phyloP scores from a whole-genome alignment of 2,888 invertebrate genomes.

The Hirudinaria manillensis region DNA sequence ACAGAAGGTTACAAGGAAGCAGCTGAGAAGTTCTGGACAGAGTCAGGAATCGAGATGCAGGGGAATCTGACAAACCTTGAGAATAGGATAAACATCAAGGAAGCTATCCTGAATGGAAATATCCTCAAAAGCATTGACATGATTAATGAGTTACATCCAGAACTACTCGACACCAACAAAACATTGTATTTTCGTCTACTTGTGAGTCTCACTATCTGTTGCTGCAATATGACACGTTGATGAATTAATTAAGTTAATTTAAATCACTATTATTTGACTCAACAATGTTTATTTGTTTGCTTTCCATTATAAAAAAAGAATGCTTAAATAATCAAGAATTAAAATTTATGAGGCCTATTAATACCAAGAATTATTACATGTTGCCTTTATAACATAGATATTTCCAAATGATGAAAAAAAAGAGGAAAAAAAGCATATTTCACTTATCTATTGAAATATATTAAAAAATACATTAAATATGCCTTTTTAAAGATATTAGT shows the following conservation, averaged over 20 bases:
- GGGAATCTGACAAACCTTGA: slow-evolving; percentile 78
- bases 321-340: too few relatives aligned
- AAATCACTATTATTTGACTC: background rate
- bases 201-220: slow-evolving; percentile 55
- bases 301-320: background rate
- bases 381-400: too few relatives aligned
- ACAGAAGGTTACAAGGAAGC: slow-evolving; percentile 72
- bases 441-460: too few relatives aligned
- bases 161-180: slow-evolving; percentile 86
- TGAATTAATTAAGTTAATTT: background rate
- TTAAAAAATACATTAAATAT: too few relatives aligned
- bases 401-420: too few relatives aligned
- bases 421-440: too few relatives aligned
- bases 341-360: too few relatives aligned
- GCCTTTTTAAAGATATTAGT: background rate
- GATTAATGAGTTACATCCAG: slow-evolving; percentile 88
- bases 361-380: too few relatives aligned
- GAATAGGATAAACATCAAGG: slow-evolving; percentile 69
- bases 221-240: background rate
- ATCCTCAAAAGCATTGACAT: slow-evolving; percentile 87
- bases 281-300: background rate
- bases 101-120: slow-evolving; percentile 83
- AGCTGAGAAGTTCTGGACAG: slow-evolving; percentile 88
- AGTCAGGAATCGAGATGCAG: slow-evolving; percentile 76
- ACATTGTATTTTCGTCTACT: slow-evolving; percentile 91